These are phyloP conservation scores for Cataglyphis altisquamis DNA, from an alignment of 2,888 invertebrate species.

Conservation along the genomic window DNA sequence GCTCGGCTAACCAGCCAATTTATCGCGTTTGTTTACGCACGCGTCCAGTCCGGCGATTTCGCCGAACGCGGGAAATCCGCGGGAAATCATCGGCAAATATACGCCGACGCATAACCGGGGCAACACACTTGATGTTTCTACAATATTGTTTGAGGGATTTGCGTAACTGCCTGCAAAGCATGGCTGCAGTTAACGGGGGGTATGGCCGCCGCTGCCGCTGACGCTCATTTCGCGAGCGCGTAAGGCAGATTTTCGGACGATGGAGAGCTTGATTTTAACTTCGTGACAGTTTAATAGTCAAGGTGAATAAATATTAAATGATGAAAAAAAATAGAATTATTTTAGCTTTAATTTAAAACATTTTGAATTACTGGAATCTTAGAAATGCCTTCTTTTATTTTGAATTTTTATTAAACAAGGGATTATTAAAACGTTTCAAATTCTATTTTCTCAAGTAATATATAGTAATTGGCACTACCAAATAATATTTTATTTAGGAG, in stretches of 20 bases:
- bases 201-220: background rate
- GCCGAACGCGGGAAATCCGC: slow-evolving; percentile 62
- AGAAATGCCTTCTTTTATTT: background rate
- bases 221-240: background rate
- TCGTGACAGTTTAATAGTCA: background rate
- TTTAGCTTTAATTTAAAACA: background rate
- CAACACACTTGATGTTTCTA: slow-evolving; percentile 48
- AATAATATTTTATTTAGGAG: background rate
- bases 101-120: slow-evolving; percentile 48
- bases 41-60: slow-evolving; percentile 56
- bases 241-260: slow-evolving; percentile 7
- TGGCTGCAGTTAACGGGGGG: slow-evolving; percentile 5
- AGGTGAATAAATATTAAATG: too few species aligned
- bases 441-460: background rate
- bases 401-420: background rate
- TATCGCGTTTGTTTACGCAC: slow-evolving; percentile 68
- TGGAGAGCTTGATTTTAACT: background rate
- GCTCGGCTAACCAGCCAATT: slow-evolving; percentile 57
- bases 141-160: slow-evolving; percentile 48
- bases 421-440: background rate
- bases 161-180: slow-evolving; percentile 21
- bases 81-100: slow-evolving; percentile 68
- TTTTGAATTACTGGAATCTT: background rate
- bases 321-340: background rate
- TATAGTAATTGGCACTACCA: background rate